Evolutionary conservation across 2,113 vertebrate genomes (phyloP).

Genomic region (Sapajus apella): DNA sequence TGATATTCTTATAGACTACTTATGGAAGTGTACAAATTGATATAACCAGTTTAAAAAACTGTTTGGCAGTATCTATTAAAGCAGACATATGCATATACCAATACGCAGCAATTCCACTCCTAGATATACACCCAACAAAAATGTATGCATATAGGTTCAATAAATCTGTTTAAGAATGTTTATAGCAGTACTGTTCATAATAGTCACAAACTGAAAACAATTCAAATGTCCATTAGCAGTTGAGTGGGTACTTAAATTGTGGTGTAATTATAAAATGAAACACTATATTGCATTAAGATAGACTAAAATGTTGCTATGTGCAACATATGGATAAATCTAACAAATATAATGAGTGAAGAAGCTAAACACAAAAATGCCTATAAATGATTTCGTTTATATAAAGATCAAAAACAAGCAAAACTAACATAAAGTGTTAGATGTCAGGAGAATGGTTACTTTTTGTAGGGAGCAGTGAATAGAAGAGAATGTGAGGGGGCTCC

Average conservation of each 20-base stretch:
- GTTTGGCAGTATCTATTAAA: constrained; percentile 13
- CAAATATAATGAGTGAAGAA: neutral
- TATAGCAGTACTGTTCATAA: neutral
- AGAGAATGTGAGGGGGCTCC: neutral
- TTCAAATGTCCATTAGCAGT: neutral
- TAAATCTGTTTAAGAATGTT: neutral
- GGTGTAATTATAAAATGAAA: neutral
- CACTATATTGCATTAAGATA: neutral
- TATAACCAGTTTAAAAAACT: neutral
- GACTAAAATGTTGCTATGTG: neutral
- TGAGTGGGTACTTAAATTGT: neutral
- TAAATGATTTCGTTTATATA: neutral
- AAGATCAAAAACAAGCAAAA: constrained; percentile 31
- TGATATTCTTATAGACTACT: neutral
- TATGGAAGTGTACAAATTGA: neutral
- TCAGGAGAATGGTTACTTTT: neutral
- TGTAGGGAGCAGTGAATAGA: neutral
- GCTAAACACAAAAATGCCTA: neutral
- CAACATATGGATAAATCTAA: neutral
- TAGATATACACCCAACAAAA: neutral
- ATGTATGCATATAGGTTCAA: neutral
- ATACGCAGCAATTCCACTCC: neutral
- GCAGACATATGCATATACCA: neutral
- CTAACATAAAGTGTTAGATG: neutral
- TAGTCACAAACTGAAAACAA: neutral